phyloP scores from a whole-genome alignment of 1,140 invertebrate genomes.

The Propsilocerus akamusi region DNA sequence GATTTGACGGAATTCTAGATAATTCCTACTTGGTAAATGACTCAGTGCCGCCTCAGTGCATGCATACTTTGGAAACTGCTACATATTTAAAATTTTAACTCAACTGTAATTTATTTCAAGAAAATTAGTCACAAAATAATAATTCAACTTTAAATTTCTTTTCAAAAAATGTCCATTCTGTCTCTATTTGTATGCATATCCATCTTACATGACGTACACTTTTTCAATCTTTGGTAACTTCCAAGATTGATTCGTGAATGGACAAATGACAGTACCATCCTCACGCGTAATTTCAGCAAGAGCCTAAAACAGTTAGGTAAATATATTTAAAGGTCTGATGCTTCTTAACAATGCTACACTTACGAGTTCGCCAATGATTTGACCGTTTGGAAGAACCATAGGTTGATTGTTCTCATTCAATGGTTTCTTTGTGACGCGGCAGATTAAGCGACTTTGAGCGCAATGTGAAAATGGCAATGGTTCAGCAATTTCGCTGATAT shows the following conservation, averaged over 20 bases:
- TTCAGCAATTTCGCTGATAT: constrained; percentile 71
- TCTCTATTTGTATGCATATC: no score
- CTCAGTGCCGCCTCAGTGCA: no score
- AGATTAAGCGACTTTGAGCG: constrained; percentile 80
- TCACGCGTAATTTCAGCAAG: constrained; percentile 72
- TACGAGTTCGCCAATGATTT: constrained; percentile 92
- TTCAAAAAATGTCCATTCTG: no score
- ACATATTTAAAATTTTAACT: no score
- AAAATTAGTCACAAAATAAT: no score
- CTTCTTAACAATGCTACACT: constrained; percentile 11
- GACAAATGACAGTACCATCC: constrained; percentile 79
- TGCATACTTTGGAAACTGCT: no score
- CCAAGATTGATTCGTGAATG: constrained; percentile 79
- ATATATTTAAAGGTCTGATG: background rate
- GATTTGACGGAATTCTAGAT: no score
- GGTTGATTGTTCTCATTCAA: constrained; percentile 96
- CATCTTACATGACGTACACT: constrained; percentile 93
- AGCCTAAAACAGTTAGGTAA: constrained; percentile 36
- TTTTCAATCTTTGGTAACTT: constrained; percentile 80
- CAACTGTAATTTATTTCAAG: no score
- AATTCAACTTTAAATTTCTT: no score
- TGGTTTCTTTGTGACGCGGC: constrained; percentile 67
- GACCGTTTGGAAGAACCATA: constrained; percentile 95
- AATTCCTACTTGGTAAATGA: no score
- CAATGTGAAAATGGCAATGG: constrained; percentile 88